Conservation (phyloP, 2,888 invertebrate species). For the Cephus rjabovi region DNA sequence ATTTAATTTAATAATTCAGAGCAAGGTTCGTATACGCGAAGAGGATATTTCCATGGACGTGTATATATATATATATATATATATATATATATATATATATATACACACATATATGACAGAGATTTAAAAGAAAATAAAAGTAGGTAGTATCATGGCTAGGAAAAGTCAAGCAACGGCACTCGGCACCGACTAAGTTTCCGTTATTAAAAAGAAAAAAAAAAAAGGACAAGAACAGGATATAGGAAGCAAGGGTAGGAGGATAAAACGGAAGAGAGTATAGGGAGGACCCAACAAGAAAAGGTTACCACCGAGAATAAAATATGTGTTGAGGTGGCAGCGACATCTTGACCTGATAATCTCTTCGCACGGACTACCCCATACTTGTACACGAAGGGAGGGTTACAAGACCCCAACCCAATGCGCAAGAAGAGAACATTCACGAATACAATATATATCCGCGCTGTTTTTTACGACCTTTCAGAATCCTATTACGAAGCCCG, state of each 20-base stretch:
- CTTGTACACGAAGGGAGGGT: background rate
- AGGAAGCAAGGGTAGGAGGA: background rate
- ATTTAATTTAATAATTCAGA: background rate
- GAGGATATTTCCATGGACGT: background rate
- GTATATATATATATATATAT: too few relatives aligned
- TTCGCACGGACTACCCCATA: background rate
- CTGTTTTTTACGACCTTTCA: constrained; percentile 21
- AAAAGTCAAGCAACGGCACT: background rate
- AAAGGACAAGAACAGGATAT: background rate
- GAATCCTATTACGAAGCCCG: constrained; percentile 20
- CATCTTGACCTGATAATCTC: constrained; percentile 23
- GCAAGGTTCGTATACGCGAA: background rate
- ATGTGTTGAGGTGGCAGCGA: constrained; percentile 17
- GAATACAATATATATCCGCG: constrained; percentile 19
- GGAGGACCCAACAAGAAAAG: constrained; percentile 7
- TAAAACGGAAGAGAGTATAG: background rate
- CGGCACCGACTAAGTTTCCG: background rate
- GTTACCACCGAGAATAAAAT: constrained; percentile 17
- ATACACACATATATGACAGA: too few relatives aligned
- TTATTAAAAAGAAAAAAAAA: background rate
- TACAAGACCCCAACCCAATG: background rate
- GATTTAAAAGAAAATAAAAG: background rate
- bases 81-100: too few relatives aligned
- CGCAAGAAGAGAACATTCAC: constrained; percentile 11
- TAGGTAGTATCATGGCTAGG: background rate